Conservation (phyloP, 2,113 vertebrate species). For the Semnopithecus entellus region DNA sequence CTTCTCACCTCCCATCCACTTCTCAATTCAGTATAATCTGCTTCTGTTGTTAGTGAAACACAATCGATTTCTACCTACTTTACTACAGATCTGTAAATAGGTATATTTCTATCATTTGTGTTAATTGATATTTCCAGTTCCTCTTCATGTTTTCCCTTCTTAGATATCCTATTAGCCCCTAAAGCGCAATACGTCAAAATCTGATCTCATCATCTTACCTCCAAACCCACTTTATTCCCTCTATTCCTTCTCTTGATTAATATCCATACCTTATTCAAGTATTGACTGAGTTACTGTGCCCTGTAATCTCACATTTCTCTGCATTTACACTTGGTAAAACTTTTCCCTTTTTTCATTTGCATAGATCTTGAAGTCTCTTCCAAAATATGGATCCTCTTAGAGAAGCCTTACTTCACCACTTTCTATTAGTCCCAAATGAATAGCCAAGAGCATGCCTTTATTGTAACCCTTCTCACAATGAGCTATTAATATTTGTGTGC, state of each 20-base stretch:
- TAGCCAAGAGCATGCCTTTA: not conserved
- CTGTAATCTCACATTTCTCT: not conserved
- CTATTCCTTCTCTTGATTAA: not conserved
- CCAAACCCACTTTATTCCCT: not conserved
- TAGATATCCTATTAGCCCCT: not conserved
- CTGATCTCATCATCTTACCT: not conserved
- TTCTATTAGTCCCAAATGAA: not conserved
- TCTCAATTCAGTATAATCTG: not conserved
- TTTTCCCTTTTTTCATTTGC: not conserved
- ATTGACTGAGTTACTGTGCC: not conserved
- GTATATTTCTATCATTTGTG: not conserved
- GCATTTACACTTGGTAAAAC: not conserved
- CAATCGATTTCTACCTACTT: not conserved
- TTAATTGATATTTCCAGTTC: not conserved
- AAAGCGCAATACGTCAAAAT: not conserved
- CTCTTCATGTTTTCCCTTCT: not conserved
- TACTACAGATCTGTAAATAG: not conserved
- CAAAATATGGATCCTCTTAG: not conserved
- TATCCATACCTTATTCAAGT: not conserved
- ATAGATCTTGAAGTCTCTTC: not conserved
- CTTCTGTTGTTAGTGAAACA: not conserved
- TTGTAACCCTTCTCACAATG: not conserved
- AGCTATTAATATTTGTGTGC: not conserved
- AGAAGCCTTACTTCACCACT: not conserved
- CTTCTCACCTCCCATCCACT: not conserved